Evolutionary conservation across 2,113 vertebrate species (phyloP), one percentile per base, ranked within the genome.

Genomic region (Bombycilla garrulus): DNA sequence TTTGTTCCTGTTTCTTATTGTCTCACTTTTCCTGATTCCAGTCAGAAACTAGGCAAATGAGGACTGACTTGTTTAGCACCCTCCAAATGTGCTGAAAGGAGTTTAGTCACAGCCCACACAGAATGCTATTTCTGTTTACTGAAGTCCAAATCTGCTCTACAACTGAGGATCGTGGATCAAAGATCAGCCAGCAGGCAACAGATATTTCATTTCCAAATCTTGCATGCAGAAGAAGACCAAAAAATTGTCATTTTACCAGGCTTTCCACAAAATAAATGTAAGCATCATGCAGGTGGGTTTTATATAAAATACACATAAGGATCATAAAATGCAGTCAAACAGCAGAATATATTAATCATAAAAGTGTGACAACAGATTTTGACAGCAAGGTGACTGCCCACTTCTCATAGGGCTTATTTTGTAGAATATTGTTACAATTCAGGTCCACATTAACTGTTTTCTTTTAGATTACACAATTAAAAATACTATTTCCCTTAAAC

Each of bases 21-120:
- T 93, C 54, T 92, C 90, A 88, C 74, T 91, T 92, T 33, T 90
- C 38, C 47, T 88, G 62, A 86, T 69, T 86, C 51, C 29, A 80
- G 78, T 72, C 58, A 95, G 47, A 89, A 90, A 66, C 81, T 91
- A 64, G 1, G 79, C 50, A 92, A 88, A 77, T 4, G 22, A 95
- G 64, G 64, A 25, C 64, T 90, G 92, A 93, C 67, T 95, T 90
- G 21, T 83, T 96, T 90, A 94, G 35, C 81, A 96, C 90, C 65
- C 60, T 90, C 62, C 71, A 78, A 96, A 96, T 90, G 87, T 94
- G 94, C 62, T 94, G 71, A 94, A 96, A 70, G 36, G 29, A 86
- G 56, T 82, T 94, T 82, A 95, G 90, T 88, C 87, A 86, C 92
- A 92, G 56, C 93, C 95, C 64, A 92, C 92, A 78, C 44, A 93